Conservation (phyloP, 1,140 invertebrate species). For the Drosophila carrolli region DNA sequence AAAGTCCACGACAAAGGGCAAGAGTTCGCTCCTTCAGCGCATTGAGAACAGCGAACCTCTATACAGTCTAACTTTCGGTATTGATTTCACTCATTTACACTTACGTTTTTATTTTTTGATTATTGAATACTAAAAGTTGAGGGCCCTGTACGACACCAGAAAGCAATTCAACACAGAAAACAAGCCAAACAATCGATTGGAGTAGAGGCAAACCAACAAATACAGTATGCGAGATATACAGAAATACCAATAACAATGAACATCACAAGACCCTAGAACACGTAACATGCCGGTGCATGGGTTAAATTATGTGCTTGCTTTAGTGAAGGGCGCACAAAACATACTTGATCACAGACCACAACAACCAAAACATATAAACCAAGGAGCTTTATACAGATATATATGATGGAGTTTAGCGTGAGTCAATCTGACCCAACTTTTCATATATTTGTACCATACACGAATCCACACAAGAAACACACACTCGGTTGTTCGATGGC, state of each 20-base stretch:
- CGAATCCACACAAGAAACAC: constrained; percentile 12
- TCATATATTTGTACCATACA: constrained; percentile 43
- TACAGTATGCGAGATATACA: constrained; percentile 22
- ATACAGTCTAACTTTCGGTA: constrained; percentile 66
- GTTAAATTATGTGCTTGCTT: constrained; percentile 74
- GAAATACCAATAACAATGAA: constrained; percentile 78
- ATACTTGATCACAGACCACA: constrained; percentile 31
- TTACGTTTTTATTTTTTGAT: constrained; percentile 4
- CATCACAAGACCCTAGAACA: constrained; percentile 68
- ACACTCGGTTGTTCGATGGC: constrained; percentile 45
- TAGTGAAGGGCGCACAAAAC: constrained; percentile 56
- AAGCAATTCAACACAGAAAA: constrained; percentile 45
- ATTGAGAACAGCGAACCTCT: constrained; percentile 73
- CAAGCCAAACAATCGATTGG: constrained; percentile 27
- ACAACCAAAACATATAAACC: constrained; percentile 53
- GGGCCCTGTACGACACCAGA: constrained; percentile 48
- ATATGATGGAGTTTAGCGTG: constrained; percentile 34
- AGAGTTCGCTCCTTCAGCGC: constrained; percentile 79
- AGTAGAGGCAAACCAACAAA: constrained; percentile 15
- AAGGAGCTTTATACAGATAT: constrained; percentile 71
- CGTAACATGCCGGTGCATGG: constrained; percentile 70
- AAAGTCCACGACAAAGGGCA: constrained; percentile 27
- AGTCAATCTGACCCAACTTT: constrained; percentile 24
- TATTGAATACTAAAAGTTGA: constrained; percentile 61
- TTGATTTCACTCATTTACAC: constrained; percentile 25